Evolutionary conservation across 2,888 invertebrate genomes (phyloP), one percentile per base, ranked within the genome.

Genomic region (Dione vanillae): DNA sequence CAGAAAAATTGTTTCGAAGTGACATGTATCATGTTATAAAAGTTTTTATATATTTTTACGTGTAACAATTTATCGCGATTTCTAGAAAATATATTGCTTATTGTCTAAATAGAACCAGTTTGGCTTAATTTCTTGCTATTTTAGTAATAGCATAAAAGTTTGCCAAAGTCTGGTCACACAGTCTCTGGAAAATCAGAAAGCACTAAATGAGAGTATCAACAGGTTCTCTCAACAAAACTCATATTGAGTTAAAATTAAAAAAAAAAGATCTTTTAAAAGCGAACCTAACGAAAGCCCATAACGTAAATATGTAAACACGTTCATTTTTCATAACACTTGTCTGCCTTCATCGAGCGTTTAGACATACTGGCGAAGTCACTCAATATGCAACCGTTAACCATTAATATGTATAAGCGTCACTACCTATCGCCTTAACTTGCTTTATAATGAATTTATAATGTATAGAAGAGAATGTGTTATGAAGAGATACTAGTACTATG

Each of bases 371-470:
- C 54, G 58, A 82, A 81, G 83, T 84, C 84, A 82, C 83, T 82
- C 79, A 76, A 77, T 76, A 80, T 83, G 84, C 85, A 84, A 81
- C 80, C 78, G 76, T 78, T 76, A 77, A 56, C 56, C 80, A 86
- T 87, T 85, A 88, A 87, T 87, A 87, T 88, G 86, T 87, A 88
- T 88, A 85, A 87, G 83, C 77, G 67, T 75, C 76, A 72, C 75
- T 72, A 75, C 75, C 78, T 78, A 78, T 80, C 77, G 72, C 74
- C 75, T 77, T 76, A 77, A 78, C 75, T 76, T 78, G 77, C 78
- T 78, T 77, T 76, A 77, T 76, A 76, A 52, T 74, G 76, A 74
- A 75, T 74, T 77, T 78, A 76, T 78, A 79, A 77, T 78, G 71
- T 75, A 74, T 69, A 67, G 71, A 74, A 76, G 67, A 76, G 78